Percentiles rank a stretch among this genome's conserved stretches.
These are phyloP conservation scores for Pomacea canaliculata DNA, from an alignment of 2,888 invertebrate genomes.

Conservation along the genomic window DNA sequence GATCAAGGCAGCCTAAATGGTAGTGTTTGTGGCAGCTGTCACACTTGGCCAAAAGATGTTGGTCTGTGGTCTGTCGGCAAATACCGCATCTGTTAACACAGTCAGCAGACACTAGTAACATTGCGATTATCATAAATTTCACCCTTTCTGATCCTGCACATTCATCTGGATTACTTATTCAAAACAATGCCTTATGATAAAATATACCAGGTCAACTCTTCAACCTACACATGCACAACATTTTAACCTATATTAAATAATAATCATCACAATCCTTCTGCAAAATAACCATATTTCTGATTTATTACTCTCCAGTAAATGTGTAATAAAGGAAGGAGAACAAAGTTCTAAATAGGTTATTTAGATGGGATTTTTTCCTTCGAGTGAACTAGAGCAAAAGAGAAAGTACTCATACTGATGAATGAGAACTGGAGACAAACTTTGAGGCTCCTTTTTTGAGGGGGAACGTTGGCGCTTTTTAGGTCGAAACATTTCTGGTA, in stretches of 20 bases:
- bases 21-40: constrained; percentile 93
- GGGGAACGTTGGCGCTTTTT: constrained; percentile 54
- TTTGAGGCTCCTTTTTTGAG: constrained; percentile 51
- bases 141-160: background rate
- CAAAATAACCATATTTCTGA: no score
- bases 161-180: background rate
- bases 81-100: constrained; percentile 80
- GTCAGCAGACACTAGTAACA: background rate
- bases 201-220: no score
- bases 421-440: constrained; percentile 54
- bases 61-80: constrained; percentile 88
- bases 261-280: no score
- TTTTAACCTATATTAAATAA: no score
- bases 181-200: background rate
- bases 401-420: constrained; percentile 45
- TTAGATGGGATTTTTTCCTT: no score
- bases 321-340: no score
- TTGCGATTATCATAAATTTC: background rate
- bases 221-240: no score
- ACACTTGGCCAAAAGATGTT: constrained; percentile 93
- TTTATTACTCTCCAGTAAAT: no score
- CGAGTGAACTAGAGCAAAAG: no score
- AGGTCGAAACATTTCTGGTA: constrained; percentile 63
- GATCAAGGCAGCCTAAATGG: constrained; percentile 93
- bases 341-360: no score